Evolutionary conservation across 2,888 invertebrate species (phyloP).

Genomic region (Glaucopsyche alexis): DNA sequence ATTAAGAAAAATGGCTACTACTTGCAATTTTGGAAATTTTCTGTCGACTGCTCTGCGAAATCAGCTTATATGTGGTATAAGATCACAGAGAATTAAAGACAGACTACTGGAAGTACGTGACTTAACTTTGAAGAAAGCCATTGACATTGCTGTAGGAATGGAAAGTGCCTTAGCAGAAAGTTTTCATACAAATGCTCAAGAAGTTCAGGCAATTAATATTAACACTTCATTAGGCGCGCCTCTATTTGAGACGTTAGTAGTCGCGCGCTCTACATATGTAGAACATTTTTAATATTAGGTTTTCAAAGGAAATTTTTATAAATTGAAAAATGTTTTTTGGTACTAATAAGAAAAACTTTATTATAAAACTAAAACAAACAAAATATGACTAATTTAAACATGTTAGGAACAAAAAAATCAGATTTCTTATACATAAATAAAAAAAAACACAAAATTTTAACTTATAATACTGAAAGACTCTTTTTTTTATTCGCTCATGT

Average conservation of each 20-base stretch:
- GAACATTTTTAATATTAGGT: background rate
- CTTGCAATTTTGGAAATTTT: too few relatives aligned
- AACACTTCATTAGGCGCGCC: constrained; percentile 7
- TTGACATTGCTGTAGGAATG: too few relatives aligned
- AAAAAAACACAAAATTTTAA: constrained; percentile 7
- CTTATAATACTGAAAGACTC: background rate
- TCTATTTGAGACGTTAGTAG: constrained; percentile 3
- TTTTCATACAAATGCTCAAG: too few relatives aligned
- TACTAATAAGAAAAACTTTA: constrained; percentile 4
- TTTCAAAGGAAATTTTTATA: background rate
- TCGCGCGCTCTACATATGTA: constrained; percentile 7
- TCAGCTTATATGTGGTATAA: too few relatives aligned
- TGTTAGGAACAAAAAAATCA: constrained; percentile 4
- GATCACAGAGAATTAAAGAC: too few relatives aligned
- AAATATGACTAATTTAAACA: constrained; percentile 3
- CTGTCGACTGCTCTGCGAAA: too few relatives aligned
- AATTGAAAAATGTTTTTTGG: background rate
- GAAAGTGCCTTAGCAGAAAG: too few relatives aligned
- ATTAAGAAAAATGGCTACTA: too few relatives aligned
- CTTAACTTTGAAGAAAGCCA: too few relatives aligned
- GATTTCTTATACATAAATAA: background rate
- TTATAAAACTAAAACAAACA: too few relatives aligned
- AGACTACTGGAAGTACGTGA: too few relatives aligned
- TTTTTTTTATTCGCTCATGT: constrained; percentile 4
- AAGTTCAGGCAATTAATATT: too few relatives aligned